Evolutionary conservation across 2,113 vertebrate species (phyloP).

Genomic region (Reinhardtius hippoglossoides): DNA sequence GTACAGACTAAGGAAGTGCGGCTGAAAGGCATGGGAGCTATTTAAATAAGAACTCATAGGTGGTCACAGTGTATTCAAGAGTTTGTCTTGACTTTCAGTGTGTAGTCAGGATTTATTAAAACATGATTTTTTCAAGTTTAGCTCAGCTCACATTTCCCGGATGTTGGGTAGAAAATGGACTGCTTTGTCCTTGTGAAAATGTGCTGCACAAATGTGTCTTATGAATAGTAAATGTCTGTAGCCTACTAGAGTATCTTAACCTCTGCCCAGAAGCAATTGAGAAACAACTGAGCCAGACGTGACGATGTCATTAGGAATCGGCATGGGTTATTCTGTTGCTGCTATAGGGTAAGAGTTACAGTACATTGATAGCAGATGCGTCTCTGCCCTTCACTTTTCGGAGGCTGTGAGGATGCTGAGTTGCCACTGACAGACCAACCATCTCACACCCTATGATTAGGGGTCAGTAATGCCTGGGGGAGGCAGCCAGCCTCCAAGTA

Average conservation of each 20-base stretch:
- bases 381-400: constrained; percentile 25
- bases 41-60: constrained; percentile 39
- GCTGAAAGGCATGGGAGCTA: constrained; percentile 42
- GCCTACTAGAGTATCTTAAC: no score
- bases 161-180: not conserved
- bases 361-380: constrained; percentile 47
- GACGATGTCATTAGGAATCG: constrained; percentile 3
- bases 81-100: constrained; percentile 6
- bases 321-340: constrained; percentile 1
- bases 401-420: constrained; percentile 37
- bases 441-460: constrained; percentile 67
- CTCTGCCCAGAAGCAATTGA: not conserved
- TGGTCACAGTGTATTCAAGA: constrained; percentile 1
- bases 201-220: not conserved
- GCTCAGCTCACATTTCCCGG: not conserved
- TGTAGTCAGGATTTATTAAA: constrained; percentile 7
- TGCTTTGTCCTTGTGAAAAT: not conserved
- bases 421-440: constrained; percentile 38
- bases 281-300: constrained; percentile 18
- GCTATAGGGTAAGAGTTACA: not conserved
- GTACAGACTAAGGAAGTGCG: constrained; percentile 37
- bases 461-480: constrained; percentile 49
- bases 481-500: constrained; percentile 42
- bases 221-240: not conserved
- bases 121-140: not conserved